phyloP scores from a whole-genome alignment of 2,888 invertebrate species.

The Apoderus coryli region DNA sequence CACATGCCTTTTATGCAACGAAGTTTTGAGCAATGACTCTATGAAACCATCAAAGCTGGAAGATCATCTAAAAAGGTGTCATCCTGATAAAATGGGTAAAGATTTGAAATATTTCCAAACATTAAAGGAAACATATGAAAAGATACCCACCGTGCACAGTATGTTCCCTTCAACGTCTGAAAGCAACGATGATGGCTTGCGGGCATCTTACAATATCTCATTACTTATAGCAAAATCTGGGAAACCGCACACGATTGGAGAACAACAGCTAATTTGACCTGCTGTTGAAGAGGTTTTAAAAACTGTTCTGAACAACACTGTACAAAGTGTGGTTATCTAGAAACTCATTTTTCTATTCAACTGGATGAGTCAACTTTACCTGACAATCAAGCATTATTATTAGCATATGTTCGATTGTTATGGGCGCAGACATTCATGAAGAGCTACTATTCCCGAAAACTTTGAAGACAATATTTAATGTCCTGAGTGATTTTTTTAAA shows the following conservation, averaged over 20 bases:
- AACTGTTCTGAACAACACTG: slow-evolving; percentile 15
- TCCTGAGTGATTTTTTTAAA: too few species aligned
- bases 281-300: slow-evolving; percentile 12
- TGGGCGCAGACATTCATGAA: slow-evolving; percentile 9
- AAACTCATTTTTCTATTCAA: slow-evolving; percentile 18
- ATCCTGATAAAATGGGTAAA: slow-evolving; percentile 16
- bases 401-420: slow-evolving; percentile 12
- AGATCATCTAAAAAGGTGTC: slow-evolving; percentile 13
- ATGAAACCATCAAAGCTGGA: slow-evolving; percentile 14
- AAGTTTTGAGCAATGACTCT: slow-evolving; percentile 4
- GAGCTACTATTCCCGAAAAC: slow-evolving; percentile 13
- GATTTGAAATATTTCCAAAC: slow-evolving; percentile 20
- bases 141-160: slow-evolving; percentile 12
- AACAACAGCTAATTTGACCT: slow-evolving; percentile 20
- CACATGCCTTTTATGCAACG: slow-evolving; percentile 5
- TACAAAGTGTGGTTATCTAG: slow-evolving; percentile 11
- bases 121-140: slow-evolving; percentile 18
- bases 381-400: slow-evolving; percentile 13
- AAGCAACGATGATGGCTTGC: slow-evolving; percentile 19
- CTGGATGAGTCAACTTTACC: slow-evolving; percentile 18
- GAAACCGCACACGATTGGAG: slow-evolving; percentile 23
- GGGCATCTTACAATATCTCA: slow-evolving; percentile 21
- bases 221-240: slow-evolving; percentile 21
- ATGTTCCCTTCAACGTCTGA: slow-evolving; percentile 18
- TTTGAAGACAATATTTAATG: too few species aligned